Base-by-base conservation (phyloP, 2,797 vertebrate species). In the Gambelia wislizenii region DNA sequence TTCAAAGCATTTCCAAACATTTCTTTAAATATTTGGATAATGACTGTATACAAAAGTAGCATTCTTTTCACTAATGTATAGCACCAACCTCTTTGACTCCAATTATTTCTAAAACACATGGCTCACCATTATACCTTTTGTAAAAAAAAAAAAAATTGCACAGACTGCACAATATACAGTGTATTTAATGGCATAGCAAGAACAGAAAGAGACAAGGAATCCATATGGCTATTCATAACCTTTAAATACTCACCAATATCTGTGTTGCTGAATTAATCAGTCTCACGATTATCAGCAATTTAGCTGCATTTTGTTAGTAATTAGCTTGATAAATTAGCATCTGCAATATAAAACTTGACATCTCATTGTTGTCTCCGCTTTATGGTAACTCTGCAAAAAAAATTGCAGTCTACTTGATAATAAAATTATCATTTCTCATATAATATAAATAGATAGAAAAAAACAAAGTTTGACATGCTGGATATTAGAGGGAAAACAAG, bases 291-390 rank as follows among this genome's bases (percentile, higher is more conserved):
- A 97, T 97, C 96, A 96, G 95, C 94, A 97, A 97, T 96, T 97
- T 96, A 96, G 94, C 94, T 96, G 94, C 95, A 96, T 97, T 97
- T 97, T 96, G 96, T 95, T 97, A 95, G 96, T 96, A 97, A 97
- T 97, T 97, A 97, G 94, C 95, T 97, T 97, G 95, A 97, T 97
- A 97, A 97, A 97, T 97, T 97, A 97, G 97, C 95, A 96, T 96
- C 96, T 96, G 95, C 94, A 95, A 94, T 95, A 96, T 96, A 96
- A 97, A 97, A 97, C 91, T 96, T 96, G 96, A 96, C 95, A 96
- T 96, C 96, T 96, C 96, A 96, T 96, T 96, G 94, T 97, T 97
- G 91, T 95, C 75, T 93, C 94, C 93, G 92, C 96, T 97, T 97
- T 96, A 96, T 96, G 94, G 89, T 94, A 95, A 94, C 96, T 96